Conservation (phyloP, 53 echinoderm and acorn worm genomes). For the Zoroaster sp. region DNA sequence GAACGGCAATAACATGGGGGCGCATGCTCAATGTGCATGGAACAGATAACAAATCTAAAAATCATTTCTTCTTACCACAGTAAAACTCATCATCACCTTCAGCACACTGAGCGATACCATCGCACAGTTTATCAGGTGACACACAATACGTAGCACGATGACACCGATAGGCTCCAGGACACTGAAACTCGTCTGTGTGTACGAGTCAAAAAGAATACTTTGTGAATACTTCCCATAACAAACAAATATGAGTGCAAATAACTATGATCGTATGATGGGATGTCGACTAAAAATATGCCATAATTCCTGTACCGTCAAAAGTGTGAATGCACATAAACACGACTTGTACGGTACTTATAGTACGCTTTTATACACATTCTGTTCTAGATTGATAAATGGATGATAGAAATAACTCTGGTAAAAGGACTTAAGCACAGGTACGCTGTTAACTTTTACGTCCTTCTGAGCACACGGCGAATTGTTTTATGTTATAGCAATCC, state of each 20-base stretch:
- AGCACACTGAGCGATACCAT: slow-evolving; percentile 57
- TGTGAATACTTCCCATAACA: too few species aligned
- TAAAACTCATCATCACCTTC: slow-evolving; percentile 60
- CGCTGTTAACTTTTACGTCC: too few species aligned
- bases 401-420: too few species aligned
- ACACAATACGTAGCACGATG: slow-evolving; percentile 31
- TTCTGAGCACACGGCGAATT: too few species aligned
- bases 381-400: too few species aligned
- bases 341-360: too few species aligned
- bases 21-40: neutral
- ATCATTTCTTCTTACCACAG: slow-evolving; percentile 54
- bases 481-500: too few species aligned
- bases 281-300: neutral
- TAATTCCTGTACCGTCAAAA: neutral
- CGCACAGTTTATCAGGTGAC: slow-evolving; percentile 37
- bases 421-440: too few species aligned
- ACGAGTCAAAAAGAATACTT: too few species aligned
- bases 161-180: slow-evolving; percentile 56
- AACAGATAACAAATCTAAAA: neutral
- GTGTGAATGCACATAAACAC: too few species aligned
- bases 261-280: neutral
- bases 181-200: slow-evolving; percentile 30
- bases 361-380: too few species aligned
- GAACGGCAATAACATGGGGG: too few species aligned
- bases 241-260: neutral